Base-by-base conservation (phyloP, 2,888 invertebrate species). In the Morpho deidamia region DNA sequence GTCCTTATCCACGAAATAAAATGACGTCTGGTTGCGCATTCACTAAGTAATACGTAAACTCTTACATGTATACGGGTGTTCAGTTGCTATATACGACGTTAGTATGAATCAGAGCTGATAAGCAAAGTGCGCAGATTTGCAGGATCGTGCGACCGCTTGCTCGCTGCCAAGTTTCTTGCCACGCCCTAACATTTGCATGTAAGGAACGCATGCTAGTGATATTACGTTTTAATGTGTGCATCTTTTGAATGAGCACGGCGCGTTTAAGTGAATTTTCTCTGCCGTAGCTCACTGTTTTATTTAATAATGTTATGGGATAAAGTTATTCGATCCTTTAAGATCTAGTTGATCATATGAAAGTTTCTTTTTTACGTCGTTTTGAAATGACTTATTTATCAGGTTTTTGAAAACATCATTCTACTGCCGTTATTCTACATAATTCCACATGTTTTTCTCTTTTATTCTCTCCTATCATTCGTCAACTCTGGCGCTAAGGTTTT, bases 81-180 rank as follows among this genome's bases (percentile, higher is more conserved):
- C 58, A 58, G 67, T 68, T 62, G 66, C 68, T 66, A 69, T 72
- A 67, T 73, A 69, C 68, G 61, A 72, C 66, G 68, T 65, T 68
- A 70, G 74, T 78, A 85, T 87, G 85, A 86, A 85, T 87, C 83
- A 84, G 76, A 69, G 70, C 80, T 85, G 85, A 88, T 87, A 88
- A 87, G 86, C 81, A 69, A 66, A 67, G 75, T 71, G 73, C 74
- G 67, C 81, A 84, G 83, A 88, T 87, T 83, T 83, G 78, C 80
- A 73, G 81, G 76, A 83, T 80, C 77, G 74, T 65, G 67, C 70
- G 69, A 71, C 74, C 74, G 72, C 72, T 67, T 66, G 72, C 66
- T 70, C 66, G 69, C 66, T 86, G 85, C 84, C 86, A 86, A 87
- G 81, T 83, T 83, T 81, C 81, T 79, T 81, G 73, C 70, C 70